Base-by-base conservation (phyloP, 2,113 vertebrate species). In the Crotalus viridis region DNA sequence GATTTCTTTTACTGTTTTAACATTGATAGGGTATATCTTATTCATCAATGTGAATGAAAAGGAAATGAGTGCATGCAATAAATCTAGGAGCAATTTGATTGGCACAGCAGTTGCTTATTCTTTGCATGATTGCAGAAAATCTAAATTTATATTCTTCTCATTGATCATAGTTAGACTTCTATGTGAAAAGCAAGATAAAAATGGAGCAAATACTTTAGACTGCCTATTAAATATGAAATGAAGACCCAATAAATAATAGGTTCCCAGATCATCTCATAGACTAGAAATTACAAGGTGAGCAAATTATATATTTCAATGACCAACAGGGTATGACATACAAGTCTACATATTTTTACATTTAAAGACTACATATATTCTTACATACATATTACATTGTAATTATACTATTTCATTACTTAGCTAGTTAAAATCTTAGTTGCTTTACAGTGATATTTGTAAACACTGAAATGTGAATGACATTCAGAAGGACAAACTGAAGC, bases 21-120 rank as follows among this genome's bases (percentile, higher is more conserved):
- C 48, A 54, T 92, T 59, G 54, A 19, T 26, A 61, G 85, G 48
- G 39, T 64, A 15, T 54, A 28, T 46, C 6, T 91, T 19, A 24
- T n/a, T 91, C 74, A 86, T 86, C 43, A 69, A 12, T 24, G 7
- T 52, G 48, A 43, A 86, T 91, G 91, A 88, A 92, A 88, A 22
- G 86, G 28, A 69, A 92, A 92, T 92, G 91, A 92, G 88, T 88
- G 43, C 46, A 88, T 39, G 57, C 46, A 92, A 69, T 88, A n/a
- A 15, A 15, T 54, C 89, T 19, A 4, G 64, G 89, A 69, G 28
- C 46, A 15, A 56, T 69, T 90, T 22, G 4, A 22, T 81, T 85
- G 9, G 21, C 52, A 81, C 90, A 92, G 8, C 21, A 48, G 22
- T 64, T 26, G 56, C 87, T 57, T 61, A 85, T 90, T n/a, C 7